Conservation (phyloP, 2,113 vertebrate species). For the Festucalex cinctus region DNA sequence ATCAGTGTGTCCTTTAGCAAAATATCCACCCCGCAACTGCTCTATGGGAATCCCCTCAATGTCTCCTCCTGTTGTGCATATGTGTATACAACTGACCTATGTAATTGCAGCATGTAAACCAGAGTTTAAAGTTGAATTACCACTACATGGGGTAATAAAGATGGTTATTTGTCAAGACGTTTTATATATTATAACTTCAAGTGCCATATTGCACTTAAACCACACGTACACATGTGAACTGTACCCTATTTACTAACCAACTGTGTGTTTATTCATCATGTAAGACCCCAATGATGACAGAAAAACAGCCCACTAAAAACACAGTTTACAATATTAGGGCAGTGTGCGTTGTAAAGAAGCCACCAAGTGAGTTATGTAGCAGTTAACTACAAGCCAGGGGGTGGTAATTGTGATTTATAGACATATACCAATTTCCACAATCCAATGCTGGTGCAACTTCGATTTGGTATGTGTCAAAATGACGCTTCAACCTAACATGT, state of each 20-base stretch:
- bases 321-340: conserved; percentile 25
- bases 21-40: too few relatives aligned
- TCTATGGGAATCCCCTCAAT: too few relatives aligned
- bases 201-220: neutral
- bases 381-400: conserved; percentile 37
- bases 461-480: neutral
- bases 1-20: too few relatives aligned
- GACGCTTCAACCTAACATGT: conserved; percentile 12
- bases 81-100: too few relatives aligned
- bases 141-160: neutral
- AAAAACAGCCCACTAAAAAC: conserved; percentile 25
- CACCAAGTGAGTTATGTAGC: conserved; percentile 21
- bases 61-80: too few relatives aligned
- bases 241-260: neutral
- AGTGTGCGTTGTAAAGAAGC: conserved; percentile 4
- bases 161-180: neutral
- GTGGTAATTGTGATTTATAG: conserved; percentile 37
- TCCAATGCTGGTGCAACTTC: conserved; percentile 42
- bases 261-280: conserved; percentile 28
- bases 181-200: neutral
- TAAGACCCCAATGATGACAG: conserved; percentile 14
- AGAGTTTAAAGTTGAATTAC: too few relatives aligned
- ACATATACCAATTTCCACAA: conserved; percentile 36
- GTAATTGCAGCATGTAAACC: too few relatives aligned
- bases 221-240: conserved; percentile 13